Conservation (phyloP, 2,888 invertebrate species). For the Sesamia inferens region DNA sequence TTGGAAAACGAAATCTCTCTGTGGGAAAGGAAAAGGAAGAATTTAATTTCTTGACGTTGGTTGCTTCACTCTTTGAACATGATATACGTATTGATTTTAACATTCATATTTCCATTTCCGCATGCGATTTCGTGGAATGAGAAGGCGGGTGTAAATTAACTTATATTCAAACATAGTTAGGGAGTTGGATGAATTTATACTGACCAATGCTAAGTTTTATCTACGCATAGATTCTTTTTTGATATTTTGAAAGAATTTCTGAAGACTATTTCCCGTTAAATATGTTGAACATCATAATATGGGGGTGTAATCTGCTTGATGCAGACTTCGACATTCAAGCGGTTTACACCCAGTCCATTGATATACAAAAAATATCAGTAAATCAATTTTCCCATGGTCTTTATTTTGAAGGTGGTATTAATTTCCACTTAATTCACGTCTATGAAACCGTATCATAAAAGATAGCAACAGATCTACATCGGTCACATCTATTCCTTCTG, state of each 20-base stretch:
- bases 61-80: slow-evolving; percentile 8
- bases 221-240: background rate
- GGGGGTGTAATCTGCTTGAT: too few relatives aligned
- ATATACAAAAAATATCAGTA: background rate
- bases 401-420: slow-evolving; percentile 8
- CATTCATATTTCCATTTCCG: slow-evolving; percentile 14
- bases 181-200: background rate
- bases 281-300: too few relatives aligned
- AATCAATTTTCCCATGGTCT: background rate
- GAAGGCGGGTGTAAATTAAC: background rate
- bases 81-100: background rate
- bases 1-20: slow-evolving; percentile 36
- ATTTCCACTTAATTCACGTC: background rate
- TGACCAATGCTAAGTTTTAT: background rate
- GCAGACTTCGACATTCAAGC: background rate
- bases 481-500: slow-evolving; percentile 4
- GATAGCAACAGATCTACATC: slow-evolving; percentile 14
- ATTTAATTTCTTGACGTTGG: slow-evolving; percentile 10
- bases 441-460: background rate
- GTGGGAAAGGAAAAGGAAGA: slow-evolving; percentile 2
- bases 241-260: background rate
- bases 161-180: background rate
- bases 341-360: too few relatives aligned
- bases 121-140: background rate
- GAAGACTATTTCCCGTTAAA: too few relatives aligned